phyloP scores from a whole-genome alignment of 1,140 invertebrate genomes.

The Bombus superbus region DNA sequence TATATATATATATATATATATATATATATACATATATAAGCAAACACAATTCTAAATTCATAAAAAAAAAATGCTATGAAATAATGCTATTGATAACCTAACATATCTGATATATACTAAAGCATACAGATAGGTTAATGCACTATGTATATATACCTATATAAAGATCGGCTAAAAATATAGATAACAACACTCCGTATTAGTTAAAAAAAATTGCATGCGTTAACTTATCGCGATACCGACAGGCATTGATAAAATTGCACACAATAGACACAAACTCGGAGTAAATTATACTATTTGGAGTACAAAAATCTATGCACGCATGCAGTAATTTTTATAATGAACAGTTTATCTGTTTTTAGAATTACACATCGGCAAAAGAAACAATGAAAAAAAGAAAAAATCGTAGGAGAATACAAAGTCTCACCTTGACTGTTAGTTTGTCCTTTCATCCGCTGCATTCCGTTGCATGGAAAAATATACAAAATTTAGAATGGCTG shows the following conservation, averaged over 20 bases:
- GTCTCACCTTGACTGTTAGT: conserved; percentile 85
- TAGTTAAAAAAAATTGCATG: background rate
- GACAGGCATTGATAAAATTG: background rate
- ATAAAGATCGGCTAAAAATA: conserved; percentile 17
- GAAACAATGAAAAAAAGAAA: background rate
- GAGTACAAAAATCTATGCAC: background rate
- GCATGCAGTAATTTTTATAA: background rate
- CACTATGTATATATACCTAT: conserved; percentile 21
- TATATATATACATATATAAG: too few species aligned
- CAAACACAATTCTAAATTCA: background rate
- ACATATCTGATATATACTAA: background rate
- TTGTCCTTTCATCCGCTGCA: conserved; percentile 95
- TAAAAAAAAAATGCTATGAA: background rate
- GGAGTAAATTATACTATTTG: background rate
- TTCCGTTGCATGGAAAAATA: conserved; percentile 83
- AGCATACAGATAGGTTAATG: conserved; percentile 40
- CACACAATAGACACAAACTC: background rate
- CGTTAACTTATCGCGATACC: background rate
- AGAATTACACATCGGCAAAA: too few species aligned
- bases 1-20: too few species aligned
- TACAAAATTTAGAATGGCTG: conserved; percentile 77
- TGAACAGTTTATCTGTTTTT: background rate
- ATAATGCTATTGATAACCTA: background rate
- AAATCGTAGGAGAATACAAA: conserved; percentile 15
- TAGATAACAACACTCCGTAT: conserved; percentile 14